Percentiles rank a stretch among this genome's conserved stretches.
Evolutionary conservation across 2,113 vertebrate genomes (phyloP).

Genomic region (Gambusia affinis): DNA sequence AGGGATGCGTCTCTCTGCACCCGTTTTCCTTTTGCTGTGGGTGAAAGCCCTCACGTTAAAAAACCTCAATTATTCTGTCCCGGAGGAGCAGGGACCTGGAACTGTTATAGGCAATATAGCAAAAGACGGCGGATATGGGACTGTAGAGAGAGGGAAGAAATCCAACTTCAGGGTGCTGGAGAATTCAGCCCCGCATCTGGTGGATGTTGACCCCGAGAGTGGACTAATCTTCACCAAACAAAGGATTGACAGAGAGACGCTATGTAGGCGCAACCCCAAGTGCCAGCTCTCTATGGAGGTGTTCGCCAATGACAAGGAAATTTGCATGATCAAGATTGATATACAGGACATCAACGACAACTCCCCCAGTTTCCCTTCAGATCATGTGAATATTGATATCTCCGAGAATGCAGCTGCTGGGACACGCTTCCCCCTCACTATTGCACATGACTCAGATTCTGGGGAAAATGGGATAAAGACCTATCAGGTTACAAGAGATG

Average conservation of each 20-base stretch:
- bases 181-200: slow-evolving; percentile 95
- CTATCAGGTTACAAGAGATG: slow-evolving; percentile 94
- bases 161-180: slow-evolving; percentile 95
- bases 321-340: slow-evolving; percentile 99
- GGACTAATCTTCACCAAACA: slow-evolving; percentile 97
- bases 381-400: slow-evolving; percentile 98
- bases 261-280: slow-evolving; percentile 93
- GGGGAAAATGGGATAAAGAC: slow-evolving; percentile 96
- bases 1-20: slow-evolving; percentile 96
- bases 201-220: slow-evolving; percentile 96
- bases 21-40: slow-evolving; percentile 91
- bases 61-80: slow-evolving; percentile 97
- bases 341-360: slow-evolving; percentile 98
- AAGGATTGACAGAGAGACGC: slow-evolving; percentile 94
- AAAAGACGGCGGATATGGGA: slow-evolving; percentile 91
- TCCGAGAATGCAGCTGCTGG: slow-evolving; percentile 96
- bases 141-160: slow-evolving; percentile 84
- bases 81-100: slow-evolving; percentile 95
- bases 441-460: slow-evolving; percentile 93
- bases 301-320: slow-evolving; percentile 97
- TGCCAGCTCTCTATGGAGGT: slow-evolving; percentile 98
- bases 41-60: slow-evolving; percentile 94
- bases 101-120: slow-evolving; percentile 97
- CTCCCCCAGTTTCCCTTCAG: slow-evolving; percentile 92
- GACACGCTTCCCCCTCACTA: slow-evolving; percentile 95